A percentile compares a stretch with the other conserved stretches of the same genome.
Conservation (phyloP, 2,888 invertebrate genomes). For the Macrophya alboannulata region DNA sequence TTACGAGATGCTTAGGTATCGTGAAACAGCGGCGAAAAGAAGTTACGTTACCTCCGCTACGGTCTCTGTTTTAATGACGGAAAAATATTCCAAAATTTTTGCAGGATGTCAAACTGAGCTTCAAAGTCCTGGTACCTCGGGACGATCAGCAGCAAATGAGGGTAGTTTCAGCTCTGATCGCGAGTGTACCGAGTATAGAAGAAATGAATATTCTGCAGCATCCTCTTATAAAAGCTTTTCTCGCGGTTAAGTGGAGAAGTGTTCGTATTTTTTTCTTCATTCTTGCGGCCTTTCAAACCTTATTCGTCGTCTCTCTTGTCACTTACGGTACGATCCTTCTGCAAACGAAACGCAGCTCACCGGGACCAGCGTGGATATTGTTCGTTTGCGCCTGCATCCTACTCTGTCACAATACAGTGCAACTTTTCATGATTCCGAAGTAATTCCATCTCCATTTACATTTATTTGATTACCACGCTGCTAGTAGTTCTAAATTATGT, state of each 20-base stretch:
- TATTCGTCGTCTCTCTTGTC: constrained; percentile 78
- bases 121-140: constrained; percentile 76
- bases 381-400: constrained; percentile 66
- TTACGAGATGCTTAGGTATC: too few relatives aligned
- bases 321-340: constrained; percentile 69
- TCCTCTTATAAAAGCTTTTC: constrained; percentile 80
- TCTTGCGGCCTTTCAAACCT: constrained; percentile 76
- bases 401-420: constrained; percentile 64
- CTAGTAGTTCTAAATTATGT: constrained; percentile 70
- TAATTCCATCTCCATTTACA: constrained; percentile 52
- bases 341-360: constrained; percentile 61
- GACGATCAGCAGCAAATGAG: constrained; percentile 78
- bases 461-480: not conserved
- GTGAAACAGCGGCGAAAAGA: too few relatives aligned
- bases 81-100: not conserved
- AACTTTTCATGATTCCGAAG: constrained; percentile 74
- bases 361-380: constrained; percentile 70
- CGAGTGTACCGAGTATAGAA: constrained; percentile 76
- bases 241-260: constrained; percentile 81
- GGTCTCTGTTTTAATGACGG: too few relatives aligned
- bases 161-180: constrained; percentile 78
- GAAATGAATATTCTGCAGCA: constrained; percentile 79
- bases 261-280: constrained; percentile 80
- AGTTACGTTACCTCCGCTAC: too few relatives aligned
- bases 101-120: constrained; percentile 73